Base-by-base conservation (phyloP, 2,888 invertebrate genomes). In the Lysandra coridon region DNA sequence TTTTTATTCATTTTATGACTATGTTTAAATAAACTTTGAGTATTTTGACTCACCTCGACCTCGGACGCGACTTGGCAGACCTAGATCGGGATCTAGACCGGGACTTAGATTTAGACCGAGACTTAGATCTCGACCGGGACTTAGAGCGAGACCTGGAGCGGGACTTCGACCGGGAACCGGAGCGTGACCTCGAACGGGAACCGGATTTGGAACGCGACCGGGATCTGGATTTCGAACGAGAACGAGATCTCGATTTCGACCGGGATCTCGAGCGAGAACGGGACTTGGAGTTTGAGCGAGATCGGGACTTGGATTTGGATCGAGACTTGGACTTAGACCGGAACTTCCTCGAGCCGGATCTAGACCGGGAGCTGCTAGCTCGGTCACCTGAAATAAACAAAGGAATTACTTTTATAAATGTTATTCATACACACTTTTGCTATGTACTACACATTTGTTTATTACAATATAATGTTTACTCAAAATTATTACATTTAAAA, bases 131-230 rank as follows among this genome's bases (percentile, higher is more conserved):
- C 0, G 84, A 85, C n/a, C 82, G 78, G 23, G 84, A 85, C 6
- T 81, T 80, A 1, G 85, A 85, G 49, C 81, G 80, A 1, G 85
- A 85, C 14, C 81, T 76, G 4, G 86, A 86, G n/a, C 83, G 81
- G 2, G 86, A 89, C 76, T 81, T 83, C 23, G 90, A 90, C 1
- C 87, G 83, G 0, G 90, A 89, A 0, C 86, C 83, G 2, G 88
- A 88, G 4, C 84, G 80, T 14, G 89, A 90, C 14, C 81, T 80
- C 0, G 86, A 86, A 1, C 82, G 82, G 73, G 88, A 86, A 4
- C 81, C 81, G 1, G 89, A 88, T 0, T 84, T 83, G 4, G 83
- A 83, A 4, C 78, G 76, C 4, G 84, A 84, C 2, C 80, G 78
- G 3, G 83, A 83, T 1, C 82, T 78, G 0, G 83, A 49, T 49